These are phyloP conservation scores for Melanocharis versteri DNA, from an alignment of 2,113 vertebrate genomes.

Conservation along the genomic window DNA sequence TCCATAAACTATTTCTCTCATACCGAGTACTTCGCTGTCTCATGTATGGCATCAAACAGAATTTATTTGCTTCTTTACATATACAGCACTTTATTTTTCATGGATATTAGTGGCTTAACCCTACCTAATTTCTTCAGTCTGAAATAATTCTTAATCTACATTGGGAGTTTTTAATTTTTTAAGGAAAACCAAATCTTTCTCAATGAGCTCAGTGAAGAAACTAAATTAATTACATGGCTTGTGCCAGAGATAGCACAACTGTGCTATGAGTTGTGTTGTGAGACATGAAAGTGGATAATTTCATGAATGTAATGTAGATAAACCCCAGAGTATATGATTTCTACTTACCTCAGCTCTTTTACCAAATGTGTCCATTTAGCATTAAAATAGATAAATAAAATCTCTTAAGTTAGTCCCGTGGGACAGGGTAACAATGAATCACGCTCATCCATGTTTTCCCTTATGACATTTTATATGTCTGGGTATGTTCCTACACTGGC, in stretches of 20 bases:
- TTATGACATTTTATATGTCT: background rate
- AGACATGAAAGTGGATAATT: background rate
- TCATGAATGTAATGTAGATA: background rate
- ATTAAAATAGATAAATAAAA: background rate
- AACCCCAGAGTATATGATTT: background rate
- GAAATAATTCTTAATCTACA: background rate
- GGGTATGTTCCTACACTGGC: background rate
- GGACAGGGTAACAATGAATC: background rate
- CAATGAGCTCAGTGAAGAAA: background rate
- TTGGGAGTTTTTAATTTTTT: background rate
- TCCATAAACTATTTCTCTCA: background rate
- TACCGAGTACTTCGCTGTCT: background rate
- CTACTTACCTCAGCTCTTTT: background rate
- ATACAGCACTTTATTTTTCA: background rate
- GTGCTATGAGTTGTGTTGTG: background rate
- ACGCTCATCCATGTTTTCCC: background rate
- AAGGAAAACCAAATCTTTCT: background rate
- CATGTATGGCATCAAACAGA: background rate
- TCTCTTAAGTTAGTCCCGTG: background rate
- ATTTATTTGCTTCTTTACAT: background rate
- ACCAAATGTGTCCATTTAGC: background rate
- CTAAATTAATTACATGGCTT: background rate
- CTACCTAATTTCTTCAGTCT: background rate
- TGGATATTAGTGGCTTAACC: background rate
- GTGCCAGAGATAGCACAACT: background rate